Evolutionary conservation across 2,888 invertebrate genomes (phyloP).

Genomic region (Clunio marinus): DNA sequence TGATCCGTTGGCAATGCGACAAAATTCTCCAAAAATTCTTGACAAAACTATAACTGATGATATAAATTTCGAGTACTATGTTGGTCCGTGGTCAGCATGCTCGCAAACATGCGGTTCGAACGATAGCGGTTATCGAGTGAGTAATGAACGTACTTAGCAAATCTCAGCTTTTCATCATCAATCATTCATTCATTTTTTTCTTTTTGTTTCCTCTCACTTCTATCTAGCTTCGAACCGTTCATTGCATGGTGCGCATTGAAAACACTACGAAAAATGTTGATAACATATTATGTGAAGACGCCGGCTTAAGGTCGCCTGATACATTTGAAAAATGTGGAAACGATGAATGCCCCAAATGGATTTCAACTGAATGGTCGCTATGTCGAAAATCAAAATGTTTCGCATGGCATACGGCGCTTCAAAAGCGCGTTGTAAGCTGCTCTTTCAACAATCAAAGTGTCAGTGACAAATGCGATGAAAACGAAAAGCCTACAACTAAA

Average conservation of each 20-base stretch:
- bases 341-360: conserved; percentile 70
- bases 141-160: conserved; percentile 46
- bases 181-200: not conserved
- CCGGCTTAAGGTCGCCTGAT: conserved; percentile 61
- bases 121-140: conserved; percentile 54
- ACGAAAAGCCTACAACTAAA: conserved; percentile 67
- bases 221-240: conserved; percentile 63
- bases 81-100: conserved; percentile 82
- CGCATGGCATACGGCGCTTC: conserved; percentile 70
- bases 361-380: conserved; percentile 63
- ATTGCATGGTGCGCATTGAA: conserved; percentile 62
- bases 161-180: conserved; percentile 14
- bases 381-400: conserved; percentile 73
- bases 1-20: conserved; percentile 40
- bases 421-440: conserved; percentile 59
- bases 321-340: conserved; percentile 63
- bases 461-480: conserved; percentile 60
- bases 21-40: conserved; percentile 52
- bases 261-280: conserved; percentile 60
- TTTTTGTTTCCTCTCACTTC: conserved; percentile 25
- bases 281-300: conserved; percentile 64
- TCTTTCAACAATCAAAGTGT: conserved; percentile 52
- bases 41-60: conserved; percentile 49
- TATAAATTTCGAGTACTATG: conserved; percentile 63
- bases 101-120: conserved; percentile 76